Conservation (phyloP, 2,113 vertebrate species). For the Otocyon megalotis region DNA sequence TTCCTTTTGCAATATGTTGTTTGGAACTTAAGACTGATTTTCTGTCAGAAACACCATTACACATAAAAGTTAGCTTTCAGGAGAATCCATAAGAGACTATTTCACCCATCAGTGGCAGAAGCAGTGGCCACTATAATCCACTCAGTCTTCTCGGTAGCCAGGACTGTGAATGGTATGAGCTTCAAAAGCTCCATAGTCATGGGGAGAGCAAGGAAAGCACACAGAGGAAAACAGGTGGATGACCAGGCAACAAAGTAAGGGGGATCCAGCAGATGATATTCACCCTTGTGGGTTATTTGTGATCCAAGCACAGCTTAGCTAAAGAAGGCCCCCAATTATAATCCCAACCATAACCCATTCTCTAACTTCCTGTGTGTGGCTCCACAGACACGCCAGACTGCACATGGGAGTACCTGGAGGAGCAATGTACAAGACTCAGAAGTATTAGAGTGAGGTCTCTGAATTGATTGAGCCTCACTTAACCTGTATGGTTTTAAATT, state of each 20-base stretch:
- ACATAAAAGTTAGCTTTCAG: not conserved
- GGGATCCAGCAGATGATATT: not conserved
- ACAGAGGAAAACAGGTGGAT: not conserved
- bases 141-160: not conserved
- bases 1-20: not conserved
- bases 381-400: not conserved
- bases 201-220: not conserved
- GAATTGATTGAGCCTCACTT: not conserved
- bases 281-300: not conserved
- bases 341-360: not conserved
- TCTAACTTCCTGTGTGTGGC: not conserved
- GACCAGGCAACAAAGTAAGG: not conserved
- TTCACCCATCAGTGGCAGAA: not conserved
- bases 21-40: not conserved
- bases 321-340: not conserved
- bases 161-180: not conserved
- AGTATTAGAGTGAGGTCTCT: not conserved
- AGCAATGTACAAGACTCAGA: not conserved
- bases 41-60: not conserved
- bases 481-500: not conserved
- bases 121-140: not conserved
- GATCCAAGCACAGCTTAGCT: not conserved
- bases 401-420: not conserved
- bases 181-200: not conserved
- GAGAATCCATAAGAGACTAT: not conserved